phyloP scores from a whole-genome alignment of 2,888 invertebrate species.

The Andrena flavipes region DNA sequence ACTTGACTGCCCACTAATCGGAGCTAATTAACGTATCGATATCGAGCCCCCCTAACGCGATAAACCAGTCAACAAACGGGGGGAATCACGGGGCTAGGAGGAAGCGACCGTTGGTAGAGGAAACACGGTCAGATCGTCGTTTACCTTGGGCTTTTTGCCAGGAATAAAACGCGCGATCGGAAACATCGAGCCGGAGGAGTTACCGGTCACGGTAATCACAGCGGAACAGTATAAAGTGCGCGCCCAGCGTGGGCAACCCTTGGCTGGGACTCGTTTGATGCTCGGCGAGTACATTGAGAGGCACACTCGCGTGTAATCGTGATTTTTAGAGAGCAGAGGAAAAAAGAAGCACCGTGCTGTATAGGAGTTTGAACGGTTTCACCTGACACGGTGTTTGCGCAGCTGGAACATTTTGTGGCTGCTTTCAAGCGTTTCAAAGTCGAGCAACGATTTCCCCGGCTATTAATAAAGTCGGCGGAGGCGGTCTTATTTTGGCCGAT shows the following conservation, averaged over 20 bases:
- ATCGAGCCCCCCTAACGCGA: conserved; percentile 7
- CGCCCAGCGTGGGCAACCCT: too few species aligned
- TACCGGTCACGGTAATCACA: background rate
- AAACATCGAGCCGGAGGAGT: background rate
- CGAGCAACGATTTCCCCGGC: conserved; percentile 55
- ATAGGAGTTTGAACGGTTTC: conserved; percentile 58
- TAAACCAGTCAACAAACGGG: conserved; percentile 28
- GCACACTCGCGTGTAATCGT: conserved; percentile 24
- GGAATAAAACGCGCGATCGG: background rate
- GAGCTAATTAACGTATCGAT: conserved; percentile 41
- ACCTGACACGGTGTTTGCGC: conserved; percentile 70
- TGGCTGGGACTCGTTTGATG: background rate
- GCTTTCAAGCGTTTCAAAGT: conserved; percentile 60
- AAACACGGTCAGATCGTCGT: background rate
- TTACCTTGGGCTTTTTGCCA: background rate
- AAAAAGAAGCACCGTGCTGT: conserved; percentile 13
- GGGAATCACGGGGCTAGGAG: background rate
- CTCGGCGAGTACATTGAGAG: background rate
- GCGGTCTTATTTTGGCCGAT: background rate
- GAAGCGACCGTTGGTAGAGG: background rate
- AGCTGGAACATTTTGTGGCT: conserved; percentile 65
- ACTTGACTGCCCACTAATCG: conserved; percentile 20
- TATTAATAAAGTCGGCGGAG: conserved; percentile 61
- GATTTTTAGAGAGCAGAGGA: conserved; percentile 4
- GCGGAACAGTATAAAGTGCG: too few species aligned